Evolutionary conservation across 2,797 vertebrate species (phyloP), one percentile per base, ranked within the genome.

Genomic region (Tauraco hartlaubi): DNA sequence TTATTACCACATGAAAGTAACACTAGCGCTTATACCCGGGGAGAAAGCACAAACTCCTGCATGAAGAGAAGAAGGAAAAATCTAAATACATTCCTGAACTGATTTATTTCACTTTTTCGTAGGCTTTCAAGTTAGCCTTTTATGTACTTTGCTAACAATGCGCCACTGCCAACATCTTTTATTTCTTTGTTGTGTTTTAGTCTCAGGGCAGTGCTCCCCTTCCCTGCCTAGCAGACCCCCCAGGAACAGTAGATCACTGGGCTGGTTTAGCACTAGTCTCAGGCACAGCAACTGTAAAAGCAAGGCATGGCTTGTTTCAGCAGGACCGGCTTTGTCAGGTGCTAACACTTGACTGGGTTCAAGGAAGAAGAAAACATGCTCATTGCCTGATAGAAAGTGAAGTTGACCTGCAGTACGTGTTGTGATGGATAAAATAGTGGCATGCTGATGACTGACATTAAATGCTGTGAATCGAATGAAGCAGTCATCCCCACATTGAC

Each of bases 151-250:
- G 69, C 81, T 95, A 44, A 64, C n/a, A 41, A 56, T 55, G 44
- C 17, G 6, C 59, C 80, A 49, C 46, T 26, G 49, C 76, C 95
- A 92, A 23, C 69, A 61, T 39, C 31, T 91, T 94, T 52, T 81
- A 41, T 67, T 96, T 86, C 61, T 93, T 76, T 81, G 49, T 62
- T 71, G n/a, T 84, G 43, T 84, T 93, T 95, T 61, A 82, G 54
- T 86, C 58, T 73, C 5, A 17, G 29, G 44, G 63, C 79, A 92
- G 62, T 55, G 55, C 23, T 89, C 81, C 73, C 61, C 49, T 88
- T 84, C 73, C 52, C 69, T 82, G 85, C 75, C 69, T 77, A 49
- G 72, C 59, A 91, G 87, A 77, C 55, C 58, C 66, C 44, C 48
- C 54, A 31, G 64, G 33, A 94, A 69, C 1, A 1, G 54, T n/a